These are phyloP conservation scores for Lithobates pipiens DNA, from an alignment of 2,797 vertebrate species.

Conservation along the genomic window DNA sequence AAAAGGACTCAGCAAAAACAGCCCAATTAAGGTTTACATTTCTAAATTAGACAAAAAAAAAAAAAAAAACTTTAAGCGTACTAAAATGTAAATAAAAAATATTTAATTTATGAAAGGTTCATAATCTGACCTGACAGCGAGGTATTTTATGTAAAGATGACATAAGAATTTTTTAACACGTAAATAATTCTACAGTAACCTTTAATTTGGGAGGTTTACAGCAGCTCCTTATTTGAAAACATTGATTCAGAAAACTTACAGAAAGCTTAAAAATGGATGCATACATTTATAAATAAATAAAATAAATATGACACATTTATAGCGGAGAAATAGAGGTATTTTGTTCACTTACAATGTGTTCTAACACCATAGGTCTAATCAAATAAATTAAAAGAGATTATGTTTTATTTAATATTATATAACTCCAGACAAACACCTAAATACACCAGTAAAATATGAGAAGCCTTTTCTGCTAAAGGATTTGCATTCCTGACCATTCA, in stretches of 20 bases:
- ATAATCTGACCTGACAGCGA: neutral
- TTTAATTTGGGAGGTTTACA: neutral
- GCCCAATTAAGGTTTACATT: slow-evolving; percentile 3
- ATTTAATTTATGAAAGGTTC: neutral
- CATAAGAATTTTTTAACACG: neutral
- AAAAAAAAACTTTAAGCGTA: neutral
- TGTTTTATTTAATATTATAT: too few species aligned
- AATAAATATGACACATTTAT: neutral
- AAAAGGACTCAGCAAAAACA: neutral
- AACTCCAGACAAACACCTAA: too few species aligned
- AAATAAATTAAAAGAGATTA: too few species aligned
- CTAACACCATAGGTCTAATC: too few species aligned
- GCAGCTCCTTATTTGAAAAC: neutral
- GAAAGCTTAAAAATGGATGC: neutral
- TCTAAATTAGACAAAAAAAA: neutral
- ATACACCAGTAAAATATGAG: too few species aligned
- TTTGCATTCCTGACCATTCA: too few species aligned
- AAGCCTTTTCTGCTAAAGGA: too few species aligned
- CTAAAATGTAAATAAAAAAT: neutral
- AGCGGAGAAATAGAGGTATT: too few species aligned
- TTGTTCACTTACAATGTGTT: too few species aligned
- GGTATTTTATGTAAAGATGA: neutral
- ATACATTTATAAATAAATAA: neutral
- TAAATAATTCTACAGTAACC: neutral
- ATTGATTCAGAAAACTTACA: too few species aligned